Evolutionary conservation across 1,140 invertebrate genomes (phyloP).

Genomic region (Thalassaphorura encarpata): DNA sequence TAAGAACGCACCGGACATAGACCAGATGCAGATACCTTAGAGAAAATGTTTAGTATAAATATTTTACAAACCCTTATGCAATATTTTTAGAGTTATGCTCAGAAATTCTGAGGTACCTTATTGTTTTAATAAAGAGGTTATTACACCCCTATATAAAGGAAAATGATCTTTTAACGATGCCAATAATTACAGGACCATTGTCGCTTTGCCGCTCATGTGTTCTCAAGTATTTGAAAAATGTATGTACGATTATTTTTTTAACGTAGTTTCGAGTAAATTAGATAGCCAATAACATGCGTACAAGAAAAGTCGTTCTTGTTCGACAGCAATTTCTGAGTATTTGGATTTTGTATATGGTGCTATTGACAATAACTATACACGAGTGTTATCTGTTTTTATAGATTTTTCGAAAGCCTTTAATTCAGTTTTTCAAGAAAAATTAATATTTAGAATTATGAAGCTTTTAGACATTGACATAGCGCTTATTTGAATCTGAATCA

Average conservation of each 20-base stretch:
- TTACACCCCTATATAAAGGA: conserved; percentile 1
- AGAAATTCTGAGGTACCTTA: background rate
- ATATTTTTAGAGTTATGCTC: background rate
- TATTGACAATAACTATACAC: background rate
- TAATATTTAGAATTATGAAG: too few relatives aligned
- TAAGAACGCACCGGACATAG: too few relatives aligned
- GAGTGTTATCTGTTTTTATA: background rate
- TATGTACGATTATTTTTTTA: background rate
- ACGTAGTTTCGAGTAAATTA: background rate
- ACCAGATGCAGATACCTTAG: too few relatives aligned
- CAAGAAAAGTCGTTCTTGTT: background rate
- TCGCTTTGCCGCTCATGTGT: background rate
- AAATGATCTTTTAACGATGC: too few relatives aligned
- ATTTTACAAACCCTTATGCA: background rate
- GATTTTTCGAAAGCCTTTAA: conserved; percentile 5
- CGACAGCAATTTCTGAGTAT: background rate
- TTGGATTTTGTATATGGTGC: background rate
- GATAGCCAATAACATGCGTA: background rate
- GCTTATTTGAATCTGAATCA: too few relatives aligned
- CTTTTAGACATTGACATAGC: too few relatives aligned
- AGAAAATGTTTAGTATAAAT: background rate
- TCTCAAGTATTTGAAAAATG: conserved; percentile 2
- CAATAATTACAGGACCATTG: background rate
- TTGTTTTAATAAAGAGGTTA: background rate
- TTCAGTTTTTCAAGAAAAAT: too few relatives aligned